Evolutionary conservation across 2,797 vertebrate genomes (phyloP), one percentile per base, ranked within the genome.

Genomic region (Aplochiton taeniatus): DNA sequence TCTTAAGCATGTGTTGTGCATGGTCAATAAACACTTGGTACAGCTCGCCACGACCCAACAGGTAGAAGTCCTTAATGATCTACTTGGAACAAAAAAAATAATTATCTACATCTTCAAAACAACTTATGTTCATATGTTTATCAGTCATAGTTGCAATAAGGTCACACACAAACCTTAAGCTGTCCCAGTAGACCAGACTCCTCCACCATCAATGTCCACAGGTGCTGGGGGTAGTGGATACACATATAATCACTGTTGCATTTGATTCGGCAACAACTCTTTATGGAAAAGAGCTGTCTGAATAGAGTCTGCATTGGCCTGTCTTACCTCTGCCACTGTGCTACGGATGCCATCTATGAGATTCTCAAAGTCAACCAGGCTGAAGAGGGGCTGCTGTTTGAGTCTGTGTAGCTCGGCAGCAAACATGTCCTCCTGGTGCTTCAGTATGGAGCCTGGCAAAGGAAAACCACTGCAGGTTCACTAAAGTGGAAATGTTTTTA

Each of bases 121-220:
- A 8, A 55, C 3, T 1, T 14, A 0, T n/a, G n/a, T n/a, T n/a
- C n/a, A n/a, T 58, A 17, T 0, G 0, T n/a, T 13, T 31, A 0
- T n/a, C 9, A 62, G 59, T 4, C 52, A 45, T 0, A 31, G 4
- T 9, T 55, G 31, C 12, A n/a, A 11, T 11, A 14, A 18, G 19
- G 14, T 46, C 12, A 20, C 45, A 13, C 58, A 79, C 62, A 82
- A 91, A 98, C 97, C 96, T 98, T 99, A 20, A 99, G 90, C 76
- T 99, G 97, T 41, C 95, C 97, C 0, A 99, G 88, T 68, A 99
- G 92, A 76, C 97, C 95, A 0, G 97, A 94, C 83, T 99, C 97
- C 72, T 98, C 97, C 65, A 99, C 97, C 96, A 99, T 96, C 81
- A 99, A 79, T 50, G 98, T 99, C 97, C 98, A 99, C 43, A 99